phyloP scores from a whole-genome alignment of 2,888 invertebrate genomes.

The Erynnis tages region DNA sequence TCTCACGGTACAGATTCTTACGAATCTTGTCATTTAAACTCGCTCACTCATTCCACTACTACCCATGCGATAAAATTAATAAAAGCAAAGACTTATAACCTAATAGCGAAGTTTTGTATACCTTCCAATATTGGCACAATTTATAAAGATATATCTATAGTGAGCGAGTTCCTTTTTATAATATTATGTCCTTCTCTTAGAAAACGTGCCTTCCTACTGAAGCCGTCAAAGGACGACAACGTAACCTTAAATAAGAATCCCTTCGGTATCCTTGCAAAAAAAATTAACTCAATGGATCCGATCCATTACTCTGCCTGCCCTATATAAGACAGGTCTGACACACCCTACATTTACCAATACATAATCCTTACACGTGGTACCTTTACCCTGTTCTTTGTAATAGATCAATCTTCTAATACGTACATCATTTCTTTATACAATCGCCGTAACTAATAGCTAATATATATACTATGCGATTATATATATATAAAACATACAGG shows the following conservation, averaged over 20 bases:
- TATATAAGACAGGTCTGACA: constrained; percentile 5
- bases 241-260: constrained; percentile 1
- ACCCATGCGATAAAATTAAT: too few relatives aligned
- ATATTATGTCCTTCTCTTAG: too few relatives aligned
- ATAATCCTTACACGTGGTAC: constrained; percentile 7
- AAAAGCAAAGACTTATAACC: too few relatives aligned
- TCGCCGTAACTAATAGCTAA: background rate
- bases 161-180: too few relatives aligned
- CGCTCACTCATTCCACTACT: too few relatives aligned
- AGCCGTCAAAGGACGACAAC: too few relatives aligned
- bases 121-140: too few relatives aligned
- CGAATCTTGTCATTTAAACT: too few relatives aligned
- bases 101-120: too few relatives aligned
- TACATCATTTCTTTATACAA: constrained; percentile 7
- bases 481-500: background rate
- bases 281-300: constrained; percentile 19
- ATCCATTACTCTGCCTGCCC: constrained; percentile 24
- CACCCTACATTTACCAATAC: constrained; percentile 12
- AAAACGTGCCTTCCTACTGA: too few relatives aligned
- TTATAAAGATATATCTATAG: too few relatives aligned
- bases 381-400: constrained; percentile 27
- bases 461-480: background rate
- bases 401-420: constrained; percentile 18
- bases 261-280: constrained; percentile 2
- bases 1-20: too few relatives aligned